A percentile compares a stretch with the other conserved stretches of the same genome.
phyloP scores from a whole-genome alignment of 2,113 vertebrate species.

The Lonchura striata region DNA sequence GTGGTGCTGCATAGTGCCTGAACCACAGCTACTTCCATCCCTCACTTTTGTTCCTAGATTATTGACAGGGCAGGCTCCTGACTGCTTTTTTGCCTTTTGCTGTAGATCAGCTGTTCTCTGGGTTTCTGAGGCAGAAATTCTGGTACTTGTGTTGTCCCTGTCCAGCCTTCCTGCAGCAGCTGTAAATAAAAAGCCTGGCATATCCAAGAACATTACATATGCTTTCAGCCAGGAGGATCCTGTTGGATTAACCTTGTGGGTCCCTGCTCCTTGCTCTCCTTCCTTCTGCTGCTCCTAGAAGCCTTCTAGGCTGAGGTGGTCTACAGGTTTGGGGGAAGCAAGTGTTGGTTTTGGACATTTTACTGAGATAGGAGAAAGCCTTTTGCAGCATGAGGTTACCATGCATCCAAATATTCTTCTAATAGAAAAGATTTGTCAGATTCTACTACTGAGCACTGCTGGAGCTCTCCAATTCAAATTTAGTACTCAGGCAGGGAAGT shows the following conservation, averaged over 20 bases:
- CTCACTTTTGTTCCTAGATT: neutral
- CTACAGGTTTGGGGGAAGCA: no score
- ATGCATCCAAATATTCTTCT: neutral
- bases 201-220: fast-evolving
- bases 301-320: neutral
- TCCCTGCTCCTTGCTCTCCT: neutral
- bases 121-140: neutral
- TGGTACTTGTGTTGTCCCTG: neutral
- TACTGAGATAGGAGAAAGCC: neutral
- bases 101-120: neutral
- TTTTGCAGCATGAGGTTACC: neutral
- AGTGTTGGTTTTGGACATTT: neutral
- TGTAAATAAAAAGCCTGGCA: neutral
- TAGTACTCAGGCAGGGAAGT: neutral
- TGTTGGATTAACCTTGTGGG: neutral
- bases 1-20: neutral
- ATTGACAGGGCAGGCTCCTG: neutral
- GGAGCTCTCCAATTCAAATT: neutral
- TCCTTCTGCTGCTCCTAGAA: neutral
- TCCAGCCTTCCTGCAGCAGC: neutral
- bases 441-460: fast-evolving
- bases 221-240: neutral
- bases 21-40: neutral
- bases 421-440: neutral
- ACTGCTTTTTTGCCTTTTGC: neutral